Evolutionary conservation across 37 sponge, comb jelly and placozoan species (phyloP), one percentile per base, ranked within the genome.

Genomic region (Theonella swinhoei): DNA sequence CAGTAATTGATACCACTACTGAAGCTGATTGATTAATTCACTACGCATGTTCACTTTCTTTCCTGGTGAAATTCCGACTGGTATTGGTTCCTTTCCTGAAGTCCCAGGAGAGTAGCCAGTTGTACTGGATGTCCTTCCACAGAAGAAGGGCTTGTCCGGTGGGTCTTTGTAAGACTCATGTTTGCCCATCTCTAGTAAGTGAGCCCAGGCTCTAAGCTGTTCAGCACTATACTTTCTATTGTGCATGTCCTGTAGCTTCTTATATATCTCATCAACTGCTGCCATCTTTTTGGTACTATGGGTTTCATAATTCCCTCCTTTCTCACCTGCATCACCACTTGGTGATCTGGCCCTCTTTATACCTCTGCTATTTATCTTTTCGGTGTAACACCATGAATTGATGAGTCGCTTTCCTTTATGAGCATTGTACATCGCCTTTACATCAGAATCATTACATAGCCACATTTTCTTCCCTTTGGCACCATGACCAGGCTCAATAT

Each of bases 111-210:
- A 14, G 14, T 54, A n/a, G 25, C 1, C 4, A 4, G n/a, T 26
- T 1, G 17, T 38, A 7, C 23, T 79, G 24, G 42, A 2, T n/a
- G 34, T 39, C 42, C 74, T 38, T n/a, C n/a, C n/a, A n/a, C n/a
- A n/a, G 70, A 85, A 85, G 33, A 85, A 85, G 43, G 85, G 85
- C 41, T 85, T 85, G 40, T 77, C 36, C 2, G 85, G 85, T 34
- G 85, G 78, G 0, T 77, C 78, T 2, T 85, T 78, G 40, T 85
- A 85, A 42, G 85, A 85, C 20, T 35, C 72, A 31, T 69, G 72
- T 35, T 85, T 85, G n/a, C n/a, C n/a, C 9, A 63, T n/a, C 64
- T 63, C 64, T 28, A 63, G 3, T 28, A 63, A 28, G 64, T 63
- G 64, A 63, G 64, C 64, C 64, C 64, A 63, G 24, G 64, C 64